Base-by-base conservation (phyloP, 2,113 vertebrate species). In the Paraplagusia blochii region DNA sequence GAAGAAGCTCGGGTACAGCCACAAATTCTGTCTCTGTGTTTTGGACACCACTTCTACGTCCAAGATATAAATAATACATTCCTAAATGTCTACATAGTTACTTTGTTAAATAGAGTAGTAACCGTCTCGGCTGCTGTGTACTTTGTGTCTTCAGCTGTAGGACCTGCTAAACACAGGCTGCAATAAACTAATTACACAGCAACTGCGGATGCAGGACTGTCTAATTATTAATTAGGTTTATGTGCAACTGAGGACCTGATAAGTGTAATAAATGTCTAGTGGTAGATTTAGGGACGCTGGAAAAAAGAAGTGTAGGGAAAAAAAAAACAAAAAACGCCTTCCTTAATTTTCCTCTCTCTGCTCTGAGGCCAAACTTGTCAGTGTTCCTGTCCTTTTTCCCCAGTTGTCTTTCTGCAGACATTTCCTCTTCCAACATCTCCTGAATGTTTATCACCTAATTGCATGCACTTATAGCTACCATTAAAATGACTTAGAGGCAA, bases 191-290 rank as follows among this genome's bases (percentile, higher is more conserved):
- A 81, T 84, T 70, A 59, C 42, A 33, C 33, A 42, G 40, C 17
- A 11, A n/a, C 55, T 50, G 65, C 57, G 57, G 59, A 74, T 47
- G 58, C 58, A 61, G 48, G 63, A 59, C 47, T 66, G 19, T 50
- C 56, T 66, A 66, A 52, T 57, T 17, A 60, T 63, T 79, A 77
- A 79, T 77, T 80, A 64, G 51, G 62, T 52, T 62, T 49, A 53
- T 58, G 61, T 59, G 58, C 58, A 46, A 62, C 54, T 18, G 13
- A 74, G 58, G 45, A 54, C 53, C 69, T 71, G 71, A 67, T 62
- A 71, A 70, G 66, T 63, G 56, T 58, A 76, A 67, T 66, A 69
- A 71, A 61, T 69, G 71, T 69, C 51, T 63, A 16, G 45, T 15
- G 5, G 52, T 38, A 53, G 44, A 76, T 72, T 52, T 63, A 63